phyloP scores from a whole-genome alignment of 2,113 vertebrate genomes.

The Tragelaphus buxtoni region DNA sequence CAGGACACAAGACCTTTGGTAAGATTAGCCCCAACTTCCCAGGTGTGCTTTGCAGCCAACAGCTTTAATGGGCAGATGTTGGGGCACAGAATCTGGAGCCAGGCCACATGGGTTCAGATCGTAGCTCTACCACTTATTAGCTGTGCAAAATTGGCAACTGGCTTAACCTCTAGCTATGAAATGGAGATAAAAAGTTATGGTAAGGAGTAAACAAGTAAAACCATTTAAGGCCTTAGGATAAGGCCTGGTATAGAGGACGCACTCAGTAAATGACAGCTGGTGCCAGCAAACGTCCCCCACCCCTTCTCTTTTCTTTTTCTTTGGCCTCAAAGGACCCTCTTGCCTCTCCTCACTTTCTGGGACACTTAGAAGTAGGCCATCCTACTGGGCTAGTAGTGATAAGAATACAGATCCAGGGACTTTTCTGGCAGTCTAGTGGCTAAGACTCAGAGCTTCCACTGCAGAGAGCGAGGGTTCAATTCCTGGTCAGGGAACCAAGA shows the following conservation, averaged over 20 bases:
- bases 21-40: neutral
- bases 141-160: neutral
- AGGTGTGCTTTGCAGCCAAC: neutral
- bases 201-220: neutral
- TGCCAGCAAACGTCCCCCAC: neutral
- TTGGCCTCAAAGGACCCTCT: neutral
- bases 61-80: neutral
- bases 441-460: neutral
- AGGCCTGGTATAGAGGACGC: neutral
- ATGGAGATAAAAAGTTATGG: neutral
- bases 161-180: neutral
- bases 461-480: neutral
- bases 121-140: neutral
- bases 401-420: neutral
- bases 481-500: neutral
- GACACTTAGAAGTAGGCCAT: neutral
- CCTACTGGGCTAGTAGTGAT: neutral
- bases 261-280: neutral
- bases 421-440: neutral
- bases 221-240: neutral
- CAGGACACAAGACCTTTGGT: neutral
- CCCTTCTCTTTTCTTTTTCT: neutral
- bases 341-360: neutral
- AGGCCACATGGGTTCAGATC: neutral
- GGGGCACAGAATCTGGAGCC: neutral